Evolutionary conservation across 1,140 invertebrate species (phyloP).

Genomic region (Sinella curviseta): DNA sequence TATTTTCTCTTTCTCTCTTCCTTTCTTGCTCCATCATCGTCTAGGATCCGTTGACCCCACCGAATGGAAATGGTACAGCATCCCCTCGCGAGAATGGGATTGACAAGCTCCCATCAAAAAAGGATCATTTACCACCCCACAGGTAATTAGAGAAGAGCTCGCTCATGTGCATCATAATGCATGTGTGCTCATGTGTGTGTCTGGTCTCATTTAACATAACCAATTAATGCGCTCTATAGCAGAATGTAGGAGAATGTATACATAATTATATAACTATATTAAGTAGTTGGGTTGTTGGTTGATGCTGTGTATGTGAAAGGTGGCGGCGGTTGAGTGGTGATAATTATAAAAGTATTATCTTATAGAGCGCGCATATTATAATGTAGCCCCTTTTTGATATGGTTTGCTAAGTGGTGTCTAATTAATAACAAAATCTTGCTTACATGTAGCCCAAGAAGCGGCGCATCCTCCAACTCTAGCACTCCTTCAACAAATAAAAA

Average conservation of each 20-base stretch:
- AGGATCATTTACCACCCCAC: slow-evolving; percentile 54
- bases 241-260: not conserved
- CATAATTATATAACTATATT: not conserved
- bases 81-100: slow-evolving; percentile 56
- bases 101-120: slow-evolving; percentile 57
- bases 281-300: not conserved
- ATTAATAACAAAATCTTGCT: not conserved
- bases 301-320: not conserved
- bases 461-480: slow-evolving; percentile 52
- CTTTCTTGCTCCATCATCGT: not conserved
- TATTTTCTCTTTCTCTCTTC: slow-evolving; percentile 5
- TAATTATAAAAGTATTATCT: not conserved
- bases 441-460: slow-evolving; percentile 50
- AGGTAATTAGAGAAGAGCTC: slow-evolving; percentile 39
- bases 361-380: not conserved
- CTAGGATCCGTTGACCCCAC: slow-evolving; percentile 48
- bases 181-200: not conserved
- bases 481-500: slow-evolving; percentile 53
- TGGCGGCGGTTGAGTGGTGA: not conserved
- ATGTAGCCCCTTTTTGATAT: slow-evolving; percentile 5
- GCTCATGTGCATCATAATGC: not conserved
- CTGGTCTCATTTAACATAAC: not conserved
- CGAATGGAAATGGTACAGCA: slow-evolving; percentile 50
- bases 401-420: not conserved
- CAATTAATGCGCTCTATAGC: not conserved